Evolutionary conservation across 2,888 invertebrate genomes (phyloP).

Genomic region (Oxystoma pomonae): DNA sequence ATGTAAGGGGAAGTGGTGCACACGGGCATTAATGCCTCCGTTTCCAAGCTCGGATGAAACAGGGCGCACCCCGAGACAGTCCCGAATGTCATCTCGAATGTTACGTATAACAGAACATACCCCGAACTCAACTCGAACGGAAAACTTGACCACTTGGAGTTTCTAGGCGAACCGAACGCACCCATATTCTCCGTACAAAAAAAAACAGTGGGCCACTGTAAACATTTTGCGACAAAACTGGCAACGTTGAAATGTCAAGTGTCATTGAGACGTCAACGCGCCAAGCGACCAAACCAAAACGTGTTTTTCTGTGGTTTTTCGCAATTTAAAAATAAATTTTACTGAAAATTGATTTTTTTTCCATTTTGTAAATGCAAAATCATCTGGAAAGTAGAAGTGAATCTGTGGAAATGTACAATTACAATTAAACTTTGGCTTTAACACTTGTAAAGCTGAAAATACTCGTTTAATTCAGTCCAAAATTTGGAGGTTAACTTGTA

Average conservation of each 20-base stretch:
- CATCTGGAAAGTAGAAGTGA: background rate
- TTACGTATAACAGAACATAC: no score
- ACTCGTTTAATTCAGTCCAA: background rate
- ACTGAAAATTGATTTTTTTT: background rate
- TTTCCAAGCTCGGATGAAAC: no score
- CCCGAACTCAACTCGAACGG: no score
- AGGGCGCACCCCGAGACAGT: no score
- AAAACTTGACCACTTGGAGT: no score
- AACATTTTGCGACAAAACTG: no score
- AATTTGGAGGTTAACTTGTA: background rate
- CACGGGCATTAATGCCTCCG: no score
- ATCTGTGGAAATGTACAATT: background rate
- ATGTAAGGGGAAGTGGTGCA: no score
- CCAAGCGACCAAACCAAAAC: background rate
- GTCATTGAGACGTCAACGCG: background rate
- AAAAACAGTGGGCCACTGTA: no score
- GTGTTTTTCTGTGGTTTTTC: background rate
- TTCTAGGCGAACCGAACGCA: no score
- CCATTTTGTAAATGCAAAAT: background rate
- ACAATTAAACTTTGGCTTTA: background rate
- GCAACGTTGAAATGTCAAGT: background rate
- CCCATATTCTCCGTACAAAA: no score
- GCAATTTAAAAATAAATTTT: background rate
- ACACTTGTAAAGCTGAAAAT: background rate
- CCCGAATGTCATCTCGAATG: no score